These are phyloP conservation scores for Hylaeus volcanicus DNA, from an alignment of 1,140 invertebrate species.

Conservation along the genomic window DNA sequence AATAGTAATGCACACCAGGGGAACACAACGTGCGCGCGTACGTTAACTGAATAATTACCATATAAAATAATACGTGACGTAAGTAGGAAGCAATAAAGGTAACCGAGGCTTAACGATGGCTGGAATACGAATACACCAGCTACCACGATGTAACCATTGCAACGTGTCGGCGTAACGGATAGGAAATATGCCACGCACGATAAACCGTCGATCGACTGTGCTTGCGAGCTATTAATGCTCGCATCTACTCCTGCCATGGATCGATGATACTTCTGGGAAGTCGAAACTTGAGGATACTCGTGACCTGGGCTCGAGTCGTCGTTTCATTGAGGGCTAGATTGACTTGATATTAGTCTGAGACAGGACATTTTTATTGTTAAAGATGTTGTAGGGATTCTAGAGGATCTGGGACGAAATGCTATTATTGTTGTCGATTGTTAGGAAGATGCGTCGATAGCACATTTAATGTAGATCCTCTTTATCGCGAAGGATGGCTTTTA, in stretches of 20 bases:
- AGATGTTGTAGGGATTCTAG: too few species aligned
- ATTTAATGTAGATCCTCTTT: too few species aligned
- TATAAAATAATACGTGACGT: slow-evolving; percentile 58
- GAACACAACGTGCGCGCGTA: not conserved
- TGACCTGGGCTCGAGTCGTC: not conserved
- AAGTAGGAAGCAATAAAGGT: slow-evolving; percentile 55
- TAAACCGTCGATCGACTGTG: slow-evolving; percentile 30
- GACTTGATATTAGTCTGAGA: too few species aligned
- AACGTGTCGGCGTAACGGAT: not conserved
- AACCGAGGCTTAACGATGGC: slow-evolving; percentile 39
- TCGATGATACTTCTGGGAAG: not conserved
- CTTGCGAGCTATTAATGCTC: not conserved
- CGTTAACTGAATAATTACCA: slow-evolving; percentile 59
- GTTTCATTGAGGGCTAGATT: too few species aligned
- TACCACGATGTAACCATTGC: not conserved
- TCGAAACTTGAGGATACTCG: not conserved
- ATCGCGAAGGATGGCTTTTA: too few species aligned
- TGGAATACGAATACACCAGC: slow-evolving; percentile 14
- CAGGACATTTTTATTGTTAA: too few species aligned
- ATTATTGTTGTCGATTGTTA: too few species aligned
- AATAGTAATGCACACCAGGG: slow-evolving; percentile 27
- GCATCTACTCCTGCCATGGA: not conserved
- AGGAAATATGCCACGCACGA: slow-evolving; percentile 21
- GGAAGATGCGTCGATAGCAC: too few species aligned
- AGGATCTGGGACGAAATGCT: too few species aligned